Conservation (phyloP, 2,797 vertebrate species). For the Microctenopoma steveboyesi region DNA sequence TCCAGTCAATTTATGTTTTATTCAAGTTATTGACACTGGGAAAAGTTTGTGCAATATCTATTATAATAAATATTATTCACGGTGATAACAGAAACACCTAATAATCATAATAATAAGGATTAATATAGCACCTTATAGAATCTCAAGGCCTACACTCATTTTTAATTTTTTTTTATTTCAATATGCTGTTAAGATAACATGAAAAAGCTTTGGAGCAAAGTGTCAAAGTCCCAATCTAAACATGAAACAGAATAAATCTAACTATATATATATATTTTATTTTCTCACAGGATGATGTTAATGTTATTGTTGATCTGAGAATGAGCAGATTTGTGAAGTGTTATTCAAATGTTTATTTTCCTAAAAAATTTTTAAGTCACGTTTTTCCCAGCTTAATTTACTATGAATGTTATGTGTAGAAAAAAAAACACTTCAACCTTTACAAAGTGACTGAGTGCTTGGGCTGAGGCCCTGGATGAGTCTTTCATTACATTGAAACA, state of each 20-base stretch:
- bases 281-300: not conserved
- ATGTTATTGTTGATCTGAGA: too few species aligned
- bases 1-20: not conserved
- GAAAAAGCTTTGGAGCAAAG: constrained; percentile 1
- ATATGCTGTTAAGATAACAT: not conserved
- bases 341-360: too few species aligned
- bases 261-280: not conserved
- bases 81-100: not conserved
- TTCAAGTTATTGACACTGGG: not conserved
- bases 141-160: not conserved
- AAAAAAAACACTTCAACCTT: not conserved
- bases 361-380: too few species aligned
- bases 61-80: constrained; percentile 12
- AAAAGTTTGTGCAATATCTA: constrained; percentile 11
- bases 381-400: too few species aligned
- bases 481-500: not conserved
- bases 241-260: too few species aligned
- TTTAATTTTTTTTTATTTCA: not conserved
- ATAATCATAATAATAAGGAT: too few species aligned
- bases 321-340: too few species aligned
- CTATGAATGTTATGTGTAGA: too few species aligned
- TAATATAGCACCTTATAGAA: too few species aligned
- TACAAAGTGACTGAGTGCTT: not conserved
- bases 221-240: not conserved
- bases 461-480: not conserved